Percentiles rank a stretch among this genome's conserved stretches.
phyloP scores from a whole-genome alignment of 2,797 vertebrate genomes.

The Todus mexicanus region DNA sequence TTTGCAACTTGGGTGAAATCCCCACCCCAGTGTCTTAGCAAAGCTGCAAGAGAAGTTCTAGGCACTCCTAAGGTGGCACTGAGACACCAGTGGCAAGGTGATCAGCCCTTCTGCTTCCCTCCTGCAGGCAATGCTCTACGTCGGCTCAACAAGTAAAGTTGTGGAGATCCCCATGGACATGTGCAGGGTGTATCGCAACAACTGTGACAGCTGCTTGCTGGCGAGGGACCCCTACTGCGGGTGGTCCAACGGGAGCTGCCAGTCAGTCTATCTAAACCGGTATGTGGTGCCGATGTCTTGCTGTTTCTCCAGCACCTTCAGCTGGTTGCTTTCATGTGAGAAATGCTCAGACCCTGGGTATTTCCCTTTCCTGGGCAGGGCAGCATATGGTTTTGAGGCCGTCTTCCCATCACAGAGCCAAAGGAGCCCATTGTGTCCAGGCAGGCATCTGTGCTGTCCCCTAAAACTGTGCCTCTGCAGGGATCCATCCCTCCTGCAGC shows the following conservation, averaged over 20 bases:
- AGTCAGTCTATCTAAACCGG: slow-evolving; percentile 35
- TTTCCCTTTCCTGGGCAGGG: neutral
- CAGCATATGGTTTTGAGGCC: fast-evolving
- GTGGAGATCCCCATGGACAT: slow-evolving; percentile 73
- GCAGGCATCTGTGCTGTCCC: fast-evolving
- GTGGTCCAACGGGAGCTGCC: slow-evolving; percentile 55
- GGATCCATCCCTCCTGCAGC: fast-evolving
- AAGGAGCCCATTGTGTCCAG: fast-evolving
- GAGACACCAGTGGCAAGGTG: neutral
- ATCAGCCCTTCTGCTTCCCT: neutral
- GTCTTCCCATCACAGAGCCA: neutral
- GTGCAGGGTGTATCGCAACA: slow-evolving; percentile 63
- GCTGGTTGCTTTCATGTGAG: fast-evolving
- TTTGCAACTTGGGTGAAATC: neutral
- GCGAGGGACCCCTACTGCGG: slow-evolving; percentile 74
- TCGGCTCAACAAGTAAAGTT: slow-evolving; percentile 62
- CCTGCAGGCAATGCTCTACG: slow-evolving; percentile 65
- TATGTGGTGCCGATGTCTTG: neutral
- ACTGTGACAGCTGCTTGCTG: slow-evolving; percentile 75
- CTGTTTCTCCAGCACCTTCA: neutral
- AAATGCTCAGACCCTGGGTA: neutral
- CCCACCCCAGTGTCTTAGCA: neutral
- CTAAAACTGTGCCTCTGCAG: neutral
- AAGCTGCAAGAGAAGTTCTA: no score
- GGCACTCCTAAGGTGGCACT: no score